These are phyloP conservation scores for Platyura marginata DNA, from an alignment of 1,140 invertebrate genomes.

Conservation along the genomic window DNA sequence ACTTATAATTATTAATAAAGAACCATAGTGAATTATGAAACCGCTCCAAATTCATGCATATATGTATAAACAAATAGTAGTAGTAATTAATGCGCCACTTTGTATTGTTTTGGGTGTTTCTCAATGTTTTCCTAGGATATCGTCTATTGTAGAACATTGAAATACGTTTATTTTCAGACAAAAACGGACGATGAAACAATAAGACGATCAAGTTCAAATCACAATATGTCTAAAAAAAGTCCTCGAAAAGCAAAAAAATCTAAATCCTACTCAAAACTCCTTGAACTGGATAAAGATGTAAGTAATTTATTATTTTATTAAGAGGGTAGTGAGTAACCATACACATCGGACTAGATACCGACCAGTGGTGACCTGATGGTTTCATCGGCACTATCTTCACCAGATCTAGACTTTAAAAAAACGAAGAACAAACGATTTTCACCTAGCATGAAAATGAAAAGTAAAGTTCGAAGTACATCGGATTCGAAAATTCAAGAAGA, in stretches of 20 bases:
- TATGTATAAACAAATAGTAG: too few relatives aligned
- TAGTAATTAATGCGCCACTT: too few relatives aligned
- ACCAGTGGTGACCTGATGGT: too few relatives aligned
- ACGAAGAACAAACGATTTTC: conserved; percentile 9
- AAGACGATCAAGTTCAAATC: conserved; percentile 24
- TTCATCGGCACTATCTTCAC: conserved; percentile 14
- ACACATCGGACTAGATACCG: too few relatives aligned
- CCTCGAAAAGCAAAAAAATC: conserved; percentile 29
- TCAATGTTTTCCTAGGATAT: too few relatives aligned
- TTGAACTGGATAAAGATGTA: conserved; percentile 29
- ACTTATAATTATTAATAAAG: too few relatives aligned
- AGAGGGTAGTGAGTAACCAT: conserved; percentile 18
- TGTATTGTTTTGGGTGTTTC: too few relatives aligned
- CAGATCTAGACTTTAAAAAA: conserved; percentile 21
- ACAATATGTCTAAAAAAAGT: conserved; percentile 28
- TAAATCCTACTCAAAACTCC: conserved; percentile 30
- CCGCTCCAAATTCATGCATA: too few relatives aligned
- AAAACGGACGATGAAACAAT: conserved; percentile 25
- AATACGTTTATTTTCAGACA: conserved; percentile 8
- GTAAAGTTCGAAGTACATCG: conserved; percentile 1
- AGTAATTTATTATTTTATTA: not conserved
- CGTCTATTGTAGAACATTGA: conserved; percentile 6
- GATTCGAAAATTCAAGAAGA: conserved; percentile 6
- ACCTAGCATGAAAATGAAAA: not conserved
- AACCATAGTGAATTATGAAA: too few relatives aligned